Percentiles rank a stretch among this genome's conserved stretches.
phyloP scores from a whole-genome alignment of 2,113 vertebrate genomes.

The Protobothrops flavoviridis region DNA sequence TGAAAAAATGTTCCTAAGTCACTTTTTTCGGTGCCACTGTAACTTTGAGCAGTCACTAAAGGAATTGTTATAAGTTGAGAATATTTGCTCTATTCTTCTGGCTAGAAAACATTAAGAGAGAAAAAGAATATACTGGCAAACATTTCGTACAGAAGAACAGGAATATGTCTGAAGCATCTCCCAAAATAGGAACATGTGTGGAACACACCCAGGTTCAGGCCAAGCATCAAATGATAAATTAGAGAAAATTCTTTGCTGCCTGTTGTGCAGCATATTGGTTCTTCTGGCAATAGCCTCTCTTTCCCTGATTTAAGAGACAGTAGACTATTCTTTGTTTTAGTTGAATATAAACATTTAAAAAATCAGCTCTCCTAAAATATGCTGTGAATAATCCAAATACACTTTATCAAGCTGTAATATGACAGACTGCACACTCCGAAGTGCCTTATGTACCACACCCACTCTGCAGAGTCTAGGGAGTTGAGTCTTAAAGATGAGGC shows the following conservation, averaged over 20 bases:
- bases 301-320: neutral
- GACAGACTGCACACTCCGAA: neutral
- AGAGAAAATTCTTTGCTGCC: neutral
- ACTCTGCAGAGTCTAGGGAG: neutral
- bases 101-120: neutral
- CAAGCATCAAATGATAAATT: neutral
- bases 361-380: neutral
- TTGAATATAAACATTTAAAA: neutral
- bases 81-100: neutral
- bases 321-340: neutral
- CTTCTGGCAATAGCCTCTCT: neutral
- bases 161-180: neutral
- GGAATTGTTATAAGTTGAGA: neutral
- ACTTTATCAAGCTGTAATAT: neutral
- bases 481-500: no score
- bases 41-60: neutral
- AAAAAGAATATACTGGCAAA: neutral
- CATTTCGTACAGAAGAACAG: neutral
- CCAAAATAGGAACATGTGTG: neutral
- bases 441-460: neutral
- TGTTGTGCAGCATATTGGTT: neutral
- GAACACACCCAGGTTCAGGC: neutral
- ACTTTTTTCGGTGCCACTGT: neutral
- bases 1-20: neutral
- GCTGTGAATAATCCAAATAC: neutral